Base-by-base conservation (phyloP, 2,797 vertebrate species). In the Echiichthys vipera region DNA sequence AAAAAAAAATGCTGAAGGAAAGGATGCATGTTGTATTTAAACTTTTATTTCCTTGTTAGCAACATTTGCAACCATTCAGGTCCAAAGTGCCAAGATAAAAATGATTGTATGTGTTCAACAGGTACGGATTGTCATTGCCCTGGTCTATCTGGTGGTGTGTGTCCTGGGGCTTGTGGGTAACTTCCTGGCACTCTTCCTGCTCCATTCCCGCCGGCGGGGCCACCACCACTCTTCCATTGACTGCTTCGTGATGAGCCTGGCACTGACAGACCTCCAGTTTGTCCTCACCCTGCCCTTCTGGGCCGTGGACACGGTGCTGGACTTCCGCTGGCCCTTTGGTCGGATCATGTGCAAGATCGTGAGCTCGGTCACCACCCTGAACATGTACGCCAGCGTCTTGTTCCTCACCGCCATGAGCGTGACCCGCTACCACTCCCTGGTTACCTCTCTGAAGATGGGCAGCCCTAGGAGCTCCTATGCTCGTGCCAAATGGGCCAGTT, bases 381-480 rank as follows among this genome's bases (percentile, higher is more conserved):
- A 94, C 85, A 94, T 94, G 95, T 95, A 94, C 7, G 93, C 94
- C 70, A 94, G 95, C 37, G 93, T 94, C 53, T 95, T 95, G 85
- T 94, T 96, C 84, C 92, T 95, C 65, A 92, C 94, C 0, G 91
- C 93, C 55, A 93, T 94, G 95, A 95, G 93, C 3, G 88, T 95
- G 65, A 91, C 93, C 2, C 92, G 94, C 13, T 95, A 95, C 89
- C 90, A 86, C 86, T 83, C 91, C 2, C 72, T 95, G 58, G 75
- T 92, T 0, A 93, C 91, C 2, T 93, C 94, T 4, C 53, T 95
- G 58, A 93, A 91, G 81, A 92, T 93, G 91, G 87, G 86, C 20
- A 91, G 86, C 55, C 92, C 91, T 1, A 71, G 74, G 40, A 71
- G 29, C 0, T 86, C 87, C 24, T 80, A 71, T 0, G 32, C 83